Conservation (phyloP, 2,888 invertebrate species). For the Drosophila aldrichi region DNA sequence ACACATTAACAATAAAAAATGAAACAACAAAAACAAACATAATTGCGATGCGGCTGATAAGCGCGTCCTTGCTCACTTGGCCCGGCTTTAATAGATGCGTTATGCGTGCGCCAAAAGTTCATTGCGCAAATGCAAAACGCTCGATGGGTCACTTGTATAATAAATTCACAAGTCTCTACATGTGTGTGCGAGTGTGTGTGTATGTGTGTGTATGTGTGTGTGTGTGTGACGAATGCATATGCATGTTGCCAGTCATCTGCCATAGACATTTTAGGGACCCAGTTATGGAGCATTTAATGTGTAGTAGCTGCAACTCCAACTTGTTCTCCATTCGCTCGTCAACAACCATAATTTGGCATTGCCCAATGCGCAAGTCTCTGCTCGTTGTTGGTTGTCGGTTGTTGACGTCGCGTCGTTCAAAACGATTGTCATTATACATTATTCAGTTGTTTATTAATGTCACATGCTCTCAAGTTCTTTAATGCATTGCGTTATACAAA, state of each 20-base stretch:
- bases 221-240: constrained; percentile 5
- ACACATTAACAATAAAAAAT: constrained; percentile 7
- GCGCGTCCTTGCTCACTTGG: constrained; percentile 33
- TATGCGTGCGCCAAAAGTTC: constrained; percentile 27
- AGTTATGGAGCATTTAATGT: constrained; percentile 31
- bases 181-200: not conserved
- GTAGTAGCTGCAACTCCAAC: constrained; percentile 49
- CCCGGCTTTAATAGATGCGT: constrained; percentile 30
- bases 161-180: not conserved
- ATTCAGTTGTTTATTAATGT: constrained; percentile 59
- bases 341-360: constrained; percentile 49
- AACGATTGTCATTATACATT: constrained; percentile 65
- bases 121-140: constrained; percentile 33
- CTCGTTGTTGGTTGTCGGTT: not conserved
- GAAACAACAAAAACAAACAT: constrained; percentile 8
- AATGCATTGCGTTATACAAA: constrained; percentile 32
- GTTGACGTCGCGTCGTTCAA: constrained; percentile 11
- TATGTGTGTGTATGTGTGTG: not conserved
- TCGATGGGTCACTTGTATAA: constrained; percentile 22
- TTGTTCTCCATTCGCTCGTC: constrained; percentile 42
- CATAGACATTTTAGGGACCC: constrained; percentile 14
- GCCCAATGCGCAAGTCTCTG: constrained; percentile 35
- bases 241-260: constrained; percentile 11
- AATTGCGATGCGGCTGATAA: constrained; percentile 27
- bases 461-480: constrained; percentile 59